These are phyloP conservation scores for Vulpes vulpes DNA, from an alignment of 2,113 vertebrate genomes.

Conservation along the genomic window DNA sequence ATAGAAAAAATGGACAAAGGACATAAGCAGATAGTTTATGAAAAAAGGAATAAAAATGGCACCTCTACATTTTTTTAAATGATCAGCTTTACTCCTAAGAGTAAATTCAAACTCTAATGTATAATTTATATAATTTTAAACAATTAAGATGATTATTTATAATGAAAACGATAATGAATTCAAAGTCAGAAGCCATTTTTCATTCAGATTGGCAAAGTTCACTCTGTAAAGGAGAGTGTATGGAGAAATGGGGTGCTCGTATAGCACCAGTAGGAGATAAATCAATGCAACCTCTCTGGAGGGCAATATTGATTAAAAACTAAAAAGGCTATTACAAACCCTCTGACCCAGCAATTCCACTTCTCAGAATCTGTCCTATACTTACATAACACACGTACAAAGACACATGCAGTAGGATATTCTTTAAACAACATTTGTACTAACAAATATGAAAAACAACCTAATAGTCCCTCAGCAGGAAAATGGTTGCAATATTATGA, in stretches of 20 bases:
- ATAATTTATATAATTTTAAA: not conserved
- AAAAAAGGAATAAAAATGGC: slow-evolving; percentile 43
- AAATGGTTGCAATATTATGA: not conserved
- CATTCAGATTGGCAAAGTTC: not conserved
- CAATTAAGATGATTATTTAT: not conserved
- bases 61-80: not conserved
- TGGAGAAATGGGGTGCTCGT: not conserved
- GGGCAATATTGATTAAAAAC: not conserved
- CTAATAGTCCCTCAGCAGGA: not conserved
- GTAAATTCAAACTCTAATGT: slow-evolving; percentile 34
- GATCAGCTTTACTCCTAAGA: not conserved
- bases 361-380: not conserved
- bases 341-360: not conserved
- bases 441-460: not conserved
- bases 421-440: not conserved
- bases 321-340: slow-evolving; percentile 8
- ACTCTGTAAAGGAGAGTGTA: not conserved
- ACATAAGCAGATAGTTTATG: not conserved
- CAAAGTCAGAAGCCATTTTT: not conserved
- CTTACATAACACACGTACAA: not conserved
- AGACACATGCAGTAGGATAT: not conserved
- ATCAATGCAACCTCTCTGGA: not conserved
- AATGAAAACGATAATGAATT: not conserved
- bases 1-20: slow-evolving; percentile 4
- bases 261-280: not conserved